phyloP scores from a whole-genome alignment of 2,113 vertebrate genomes.

The Thamnaconus septentrionalis region DNA sequence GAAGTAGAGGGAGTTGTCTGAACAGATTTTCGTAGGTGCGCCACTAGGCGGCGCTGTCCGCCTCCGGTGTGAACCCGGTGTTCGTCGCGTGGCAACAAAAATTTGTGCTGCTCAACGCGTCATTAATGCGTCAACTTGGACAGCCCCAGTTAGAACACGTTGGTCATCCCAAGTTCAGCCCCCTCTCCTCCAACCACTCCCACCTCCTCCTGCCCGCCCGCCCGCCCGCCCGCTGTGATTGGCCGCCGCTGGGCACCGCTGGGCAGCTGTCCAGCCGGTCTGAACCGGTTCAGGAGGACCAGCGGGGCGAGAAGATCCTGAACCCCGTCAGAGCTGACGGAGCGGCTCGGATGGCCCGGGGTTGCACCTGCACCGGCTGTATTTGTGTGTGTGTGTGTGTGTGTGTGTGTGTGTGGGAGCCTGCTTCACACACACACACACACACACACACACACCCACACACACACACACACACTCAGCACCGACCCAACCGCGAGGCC shows the following conservation, averaged over 20 bases:
- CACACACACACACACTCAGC: too few species aligned
- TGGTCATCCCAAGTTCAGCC: constrained; percentile 64
- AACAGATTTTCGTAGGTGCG: too few species aligned
- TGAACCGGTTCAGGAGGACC: too few species aligned
- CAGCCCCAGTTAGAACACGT: too few species aligned
- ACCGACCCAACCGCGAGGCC: too few species aligned
- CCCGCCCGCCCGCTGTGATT: constrained; percentile 46
- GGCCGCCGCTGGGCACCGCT: constrained; percentile 35
- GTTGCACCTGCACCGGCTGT: constrained; percentile 64
- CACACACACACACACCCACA: background rate
- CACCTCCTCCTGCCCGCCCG: constrained; percentile 37
- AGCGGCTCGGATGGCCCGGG: constrained; percentile 71
- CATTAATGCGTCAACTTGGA: constrained; percentile 40
- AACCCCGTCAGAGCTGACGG: constrained; percentile 53
- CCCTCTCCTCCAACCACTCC: constrained; percentile 39
- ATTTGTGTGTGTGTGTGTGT: too few species aligned
- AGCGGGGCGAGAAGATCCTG: constrained; percentile 59
- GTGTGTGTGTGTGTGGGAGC: too few species aligned
- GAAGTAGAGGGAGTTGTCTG: too few species aligned
- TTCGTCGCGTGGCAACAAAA: too few species aligned
- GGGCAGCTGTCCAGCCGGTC: constrained; percentile 65
- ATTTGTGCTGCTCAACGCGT: too few species aligned
- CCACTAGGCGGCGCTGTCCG: too few species aligned
- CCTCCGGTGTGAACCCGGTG: too few species aligned
- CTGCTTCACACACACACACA: constrained; percentile 15